phyloP scores from a whole-genome alignment of 2,888 invertebrate genomes.

The Rhodophaea formosa region DNA sequence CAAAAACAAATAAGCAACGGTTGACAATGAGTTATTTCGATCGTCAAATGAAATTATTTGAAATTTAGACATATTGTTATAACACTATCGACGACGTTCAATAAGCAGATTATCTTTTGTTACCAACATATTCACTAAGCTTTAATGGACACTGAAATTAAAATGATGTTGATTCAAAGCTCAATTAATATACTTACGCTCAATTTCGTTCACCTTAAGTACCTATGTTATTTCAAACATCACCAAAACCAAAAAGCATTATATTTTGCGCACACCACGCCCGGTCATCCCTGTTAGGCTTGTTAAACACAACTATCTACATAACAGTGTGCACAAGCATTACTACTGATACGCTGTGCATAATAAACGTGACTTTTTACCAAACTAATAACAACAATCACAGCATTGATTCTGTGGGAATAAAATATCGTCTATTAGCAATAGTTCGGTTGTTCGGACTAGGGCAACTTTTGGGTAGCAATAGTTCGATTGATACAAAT shows the following conservation, averaged over 20 bases:
- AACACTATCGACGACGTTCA: no score
- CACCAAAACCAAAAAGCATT: constrained; percentile 13
- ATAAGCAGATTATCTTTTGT: background rate
- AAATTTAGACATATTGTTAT: no score
- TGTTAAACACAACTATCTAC: constrained; percentile 10
- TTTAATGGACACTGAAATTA: background rate
- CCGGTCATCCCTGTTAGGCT: background rate
- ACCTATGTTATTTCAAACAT: background rate
- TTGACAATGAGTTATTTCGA: no score
- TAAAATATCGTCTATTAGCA: background rate
- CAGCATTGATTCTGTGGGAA: constrained; percentile 9
- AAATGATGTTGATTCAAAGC: background rate
- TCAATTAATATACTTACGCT: background rate
- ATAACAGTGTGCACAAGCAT: constrained; percentile 7
- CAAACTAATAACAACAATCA: constrained; percentile 14
- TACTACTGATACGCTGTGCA: constrained; percentile 10
- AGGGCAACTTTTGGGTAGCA: no score
- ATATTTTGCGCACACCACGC: constrained; percentile 1
- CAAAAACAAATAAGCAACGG: no score
- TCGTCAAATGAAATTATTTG: no score
- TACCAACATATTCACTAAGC: background rate
- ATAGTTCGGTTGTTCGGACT: no score
- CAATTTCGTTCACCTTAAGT: background rate
- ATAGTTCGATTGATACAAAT: no score
- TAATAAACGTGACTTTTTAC: constrained; percentile 4